Conservation (phyloP, 2,888 invertebrate species). For the Camponotus fellah region DNA sequence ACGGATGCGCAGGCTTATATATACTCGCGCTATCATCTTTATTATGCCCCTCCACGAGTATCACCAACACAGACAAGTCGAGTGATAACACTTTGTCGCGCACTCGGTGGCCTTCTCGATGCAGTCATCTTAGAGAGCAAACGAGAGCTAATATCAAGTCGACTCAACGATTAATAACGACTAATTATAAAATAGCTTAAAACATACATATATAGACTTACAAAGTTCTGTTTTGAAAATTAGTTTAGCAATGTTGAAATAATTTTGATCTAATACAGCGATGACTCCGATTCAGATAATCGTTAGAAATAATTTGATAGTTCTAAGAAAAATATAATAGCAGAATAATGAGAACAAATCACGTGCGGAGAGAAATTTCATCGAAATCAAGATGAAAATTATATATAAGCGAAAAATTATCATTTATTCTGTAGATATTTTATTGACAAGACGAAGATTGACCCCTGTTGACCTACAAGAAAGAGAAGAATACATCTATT, state of each 20-base stretch:
- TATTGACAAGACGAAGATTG: constrained; percentile 22
- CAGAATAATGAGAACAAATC: not conserved
- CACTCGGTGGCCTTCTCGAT: constrained; percentile 37
- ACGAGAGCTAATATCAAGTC: constrained; percentile 5
- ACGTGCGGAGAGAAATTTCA: not conserved
- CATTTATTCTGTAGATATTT: not conserved
- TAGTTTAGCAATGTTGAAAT: not conserved
- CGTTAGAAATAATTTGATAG: not conserved
- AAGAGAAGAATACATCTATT: constrained; percentile 5
- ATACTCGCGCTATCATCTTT: constrained; percentile 76
- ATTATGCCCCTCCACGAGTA: constrained; percentile 39
- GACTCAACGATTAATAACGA: not conserved
- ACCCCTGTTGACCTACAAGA: not conserved
- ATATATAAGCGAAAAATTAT: not conserved
- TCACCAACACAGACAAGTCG: constrained; percentile 45
- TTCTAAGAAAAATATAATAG: not conserved
- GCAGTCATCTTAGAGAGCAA: not conserved
- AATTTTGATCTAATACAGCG: not conserved
- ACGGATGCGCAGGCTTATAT: constrained; percentile 73
- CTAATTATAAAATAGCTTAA: constrained; percentile 19
- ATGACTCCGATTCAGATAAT: not conserved
- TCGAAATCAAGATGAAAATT: not conserved
- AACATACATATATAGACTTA: not conserved
- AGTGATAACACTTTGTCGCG: constrained; percentile 66
- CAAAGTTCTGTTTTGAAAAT: not conserved